Conservation (phyloP, 1,140 invertebrate species). For the Onthophagus taurus region DNA sequence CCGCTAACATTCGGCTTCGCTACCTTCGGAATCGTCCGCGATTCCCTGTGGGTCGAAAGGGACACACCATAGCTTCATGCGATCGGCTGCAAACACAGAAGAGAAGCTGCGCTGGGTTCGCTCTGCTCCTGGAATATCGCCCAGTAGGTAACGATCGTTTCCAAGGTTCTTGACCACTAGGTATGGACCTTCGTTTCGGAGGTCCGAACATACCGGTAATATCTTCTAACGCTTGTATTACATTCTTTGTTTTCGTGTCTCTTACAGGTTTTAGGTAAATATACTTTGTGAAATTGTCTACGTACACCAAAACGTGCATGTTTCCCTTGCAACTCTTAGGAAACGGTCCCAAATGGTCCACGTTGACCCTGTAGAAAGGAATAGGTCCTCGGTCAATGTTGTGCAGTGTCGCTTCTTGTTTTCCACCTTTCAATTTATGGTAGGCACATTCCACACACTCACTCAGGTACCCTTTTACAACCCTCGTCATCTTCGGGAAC, state of each 20-base stretch:
- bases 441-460: background rate
- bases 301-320: conserved; percentile 13
- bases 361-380: background rate
- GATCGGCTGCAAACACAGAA: no score
- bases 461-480: background rate
- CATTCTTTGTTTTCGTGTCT: conserved; percentile 11
- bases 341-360: conserved; percentile 5
- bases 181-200: no score
- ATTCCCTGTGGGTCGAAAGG: no score
- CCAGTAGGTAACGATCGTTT: no score
- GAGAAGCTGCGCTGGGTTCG: no score
- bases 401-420: conserved; percentile 16
- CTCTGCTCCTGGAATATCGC: no score
- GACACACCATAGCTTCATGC: no score
- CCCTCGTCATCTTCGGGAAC: background rate
- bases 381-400: conserved; percentile 24
- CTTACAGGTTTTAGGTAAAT: conserved; percentile 17
- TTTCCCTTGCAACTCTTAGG: background rate
- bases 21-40: no score
- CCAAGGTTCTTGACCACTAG: no score
- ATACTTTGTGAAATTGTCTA: conserved; percentile 29
- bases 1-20: no score
- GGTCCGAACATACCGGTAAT: conserved; percentile 1
- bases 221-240: background rate
- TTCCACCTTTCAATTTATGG: background rate